A percentile compares a stretch with the other conserved stretches of the same genome.
These are phyloP conservation scores for Habrosyne pyritoides DNA, from an alignment of 2,888 invertebrate genomes.

Conservation along the genomic window DNA sequence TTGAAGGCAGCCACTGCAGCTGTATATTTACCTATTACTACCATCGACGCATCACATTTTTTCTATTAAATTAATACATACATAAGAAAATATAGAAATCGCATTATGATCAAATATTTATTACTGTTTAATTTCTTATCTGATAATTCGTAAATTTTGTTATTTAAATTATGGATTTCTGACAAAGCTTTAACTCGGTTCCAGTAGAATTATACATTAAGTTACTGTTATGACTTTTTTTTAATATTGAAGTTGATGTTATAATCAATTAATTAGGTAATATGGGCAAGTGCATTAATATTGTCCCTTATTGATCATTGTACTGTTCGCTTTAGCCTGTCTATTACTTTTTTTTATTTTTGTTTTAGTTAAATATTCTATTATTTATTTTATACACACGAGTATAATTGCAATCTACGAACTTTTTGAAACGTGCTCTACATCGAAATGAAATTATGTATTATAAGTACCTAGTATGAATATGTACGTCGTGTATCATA, in stretches of 20 bases:
- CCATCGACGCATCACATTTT: conserved; percentile 60
- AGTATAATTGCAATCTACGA: conserved; percentile 53
- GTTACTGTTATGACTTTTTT: conserved; percentile 82
- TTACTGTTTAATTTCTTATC: conserved; percentile 79
- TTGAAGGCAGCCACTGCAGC: conserved; percentile 28
- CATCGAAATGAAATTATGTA: conserved; percentile 60
- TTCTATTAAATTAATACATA: conserved; percentile 50
- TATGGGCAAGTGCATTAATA: conserved; percentile 83
- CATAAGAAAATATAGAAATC: conserved; percentile 64
- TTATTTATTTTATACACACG: conserved; percentile 77
- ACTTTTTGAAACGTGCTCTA: conserved; percentile 58
- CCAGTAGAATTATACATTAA: conserved; percentile 82
- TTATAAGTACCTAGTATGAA: conserved; percentile 55
- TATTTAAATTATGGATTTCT: conserved; percentile 82
- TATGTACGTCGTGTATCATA: conserved; percentile 37
- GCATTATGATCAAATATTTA: conserved; percentile 82
- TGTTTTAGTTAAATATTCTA: conserved; percentile 83
- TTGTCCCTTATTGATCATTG: conserved; percentile 79
- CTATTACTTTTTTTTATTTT: conserved; percentile 76
- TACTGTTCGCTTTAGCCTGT: conserved; percentile 79
- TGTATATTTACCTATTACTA: conserved; percentile 48
- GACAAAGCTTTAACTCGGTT: conserved; percentile 83
- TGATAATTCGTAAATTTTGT: conserved; percentile 80
- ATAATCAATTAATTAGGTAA: conserved; percentile 82
- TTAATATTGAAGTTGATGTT: conserved; percentile 82